phyloP scores from a whole-genome alignment of 2,797 vertebrate genomes.

The Synanceia verrucosa region DNA sequence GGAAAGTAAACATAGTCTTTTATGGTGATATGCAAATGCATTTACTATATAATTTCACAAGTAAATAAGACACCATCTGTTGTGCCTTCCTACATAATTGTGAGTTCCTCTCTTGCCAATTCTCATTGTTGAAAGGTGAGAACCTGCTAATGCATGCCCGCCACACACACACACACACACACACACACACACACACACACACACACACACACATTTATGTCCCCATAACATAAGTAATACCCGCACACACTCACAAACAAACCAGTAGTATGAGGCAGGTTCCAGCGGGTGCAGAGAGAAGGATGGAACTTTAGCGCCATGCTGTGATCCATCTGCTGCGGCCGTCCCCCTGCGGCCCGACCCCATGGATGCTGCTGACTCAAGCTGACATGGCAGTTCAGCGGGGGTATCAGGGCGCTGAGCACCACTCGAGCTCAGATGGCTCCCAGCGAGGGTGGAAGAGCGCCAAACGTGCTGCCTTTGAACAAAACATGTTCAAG shows the following conservation, averaged over 20 bases:
- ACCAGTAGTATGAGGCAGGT: conserved; percentile 16
- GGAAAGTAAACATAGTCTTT: neutral
- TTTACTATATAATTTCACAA: conserved; percentile 42
- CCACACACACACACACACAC: neutral
- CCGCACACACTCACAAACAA: neutral
- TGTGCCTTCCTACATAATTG: conserved; percentile 51
- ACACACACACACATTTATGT: conserved; percentile 26
- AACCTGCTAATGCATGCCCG: conserved; percentile 45
- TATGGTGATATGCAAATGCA: conserved; percentile 6
- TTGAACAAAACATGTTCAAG: conserved; percentile 16
- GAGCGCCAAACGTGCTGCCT: conserved; percentile 21
- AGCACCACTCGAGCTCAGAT: conserved; percentile 54
- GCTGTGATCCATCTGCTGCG: conserved; percentile 73
- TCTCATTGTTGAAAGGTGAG: conserved; percentile 62
- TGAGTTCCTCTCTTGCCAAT: conserved; percentile 39
- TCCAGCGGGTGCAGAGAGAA: conserved; percentile 43
- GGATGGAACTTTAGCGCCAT: conserved; percentile 59
- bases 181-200: conserved; percentile 14
- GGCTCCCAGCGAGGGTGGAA: conserved; percentile 49
- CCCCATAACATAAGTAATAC: too few species aligned
- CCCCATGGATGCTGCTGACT: conserved; percentile 53
- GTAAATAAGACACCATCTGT: conserved; percentile 60
- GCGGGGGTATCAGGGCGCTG: conserved; percentile 16
- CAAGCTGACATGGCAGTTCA: conserved; percentile 57
- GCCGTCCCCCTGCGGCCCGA: conserved; percentile 42